Conservation (phyloP, 1,140 invertebrate species). For the Ostrea edulis region DNA sequence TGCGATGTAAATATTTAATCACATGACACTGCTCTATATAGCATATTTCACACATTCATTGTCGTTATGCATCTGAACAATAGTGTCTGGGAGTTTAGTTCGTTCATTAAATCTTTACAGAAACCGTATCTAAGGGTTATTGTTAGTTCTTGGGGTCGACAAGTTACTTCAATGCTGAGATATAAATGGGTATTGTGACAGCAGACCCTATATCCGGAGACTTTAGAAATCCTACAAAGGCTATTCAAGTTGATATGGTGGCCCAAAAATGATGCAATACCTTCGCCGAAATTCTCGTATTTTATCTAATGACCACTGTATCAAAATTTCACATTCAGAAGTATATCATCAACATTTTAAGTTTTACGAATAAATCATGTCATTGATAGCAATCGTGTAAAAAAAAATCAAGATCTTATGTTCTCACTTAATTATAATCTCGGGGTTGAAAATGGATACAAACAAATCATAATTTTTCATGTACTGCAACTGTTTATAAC, state of each 20-base stretch:
- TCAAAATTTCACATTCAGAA: no score
- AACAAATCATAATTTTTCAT: no score
- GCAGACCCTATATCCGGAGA: not conserved
- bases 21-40: not conserved
- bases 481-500: no score
- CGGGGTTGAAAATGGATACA: no score
- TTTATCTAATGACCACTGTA: no score
- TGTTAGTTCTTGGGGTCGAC: not conserved
- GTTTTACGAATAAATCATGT: no score
- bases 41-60: not conserved
- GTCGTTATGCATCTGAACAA: not conserved
- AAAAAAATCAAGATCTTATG: no score
- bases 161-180: not conserved
- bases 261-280: slow-evolving; percentile 20
- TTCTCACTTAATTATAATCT: no score
- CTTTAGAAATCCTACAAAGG: not conserved
- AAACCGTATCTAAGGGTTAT: not conserved
- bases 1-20: not conserved
- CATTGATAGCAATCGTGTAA: no score
- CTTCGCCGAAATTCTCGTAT: not conserved
- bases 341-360: no score
- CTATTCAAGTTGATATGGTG: not conserved
- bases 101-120: not conserved
- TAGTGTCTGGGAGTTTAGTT: not conserved
- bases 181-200: not conserved